Base-by-base conservation (phyloP, 2,888 invertebrate genomes). In the Calameuta filiformis region DNA sequence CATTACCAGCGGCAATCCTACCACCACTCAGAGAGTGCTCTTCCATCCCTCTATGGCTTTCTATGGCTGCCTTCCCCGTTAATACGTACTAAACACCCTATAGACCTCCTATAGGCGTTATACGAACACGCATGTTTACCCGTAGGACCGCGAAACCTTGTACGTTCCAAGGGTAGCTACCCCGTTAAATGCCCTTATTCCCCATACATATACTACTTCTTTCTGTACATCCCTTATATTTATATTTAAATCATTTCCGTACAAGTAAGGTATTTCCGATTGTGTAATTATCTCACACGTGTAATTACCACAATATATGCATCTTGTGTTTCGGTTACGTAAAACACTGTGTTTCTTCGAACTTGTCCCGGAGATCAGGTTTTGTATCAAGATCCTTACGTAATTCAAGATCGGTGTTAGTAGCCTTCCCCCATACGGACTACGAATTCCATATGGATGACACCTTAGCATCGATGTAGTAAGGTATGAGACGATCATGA, bases 11-110 rank as follows among this genome's bases (percentile, higher is more conserved):
- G 56, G 56, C 56, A 56, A 56, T 23, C 56, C 56, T 56, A 56
- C 56, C 56, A 56, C 56, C 56, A 56, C 56, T 56, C 56, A 23
- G 56, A 56, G 56, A 23, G 71, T 73, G 35, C 34, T n/a, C 73
- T 76, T 78, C 76, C 77, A 75, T 81, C 78, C 82, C 77, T 79
- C 76, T 79, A 75, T 75, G 73, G 80, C 81, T 80, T 84, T 84
- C 86, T 84, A 85, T 88, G 87, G 85, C 87, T 83, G 87, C 84
- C 86, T 86, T 85, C 83, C 85, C 87, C 84, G 85, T 90, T 91
- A 90, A 90, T 90, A 89, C 89, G 86, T 88, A 89, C 88, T 91
- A 91, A 91, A 91, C 91, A 91, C 91, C 88, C 89, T 87, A 87
- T 90, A 87, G 87, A 80, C 84, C 83, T 56, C 56, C 83, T 80